Evolutionary conservation across 2,797 vertebrate genomes (phyloP).

Genomic region (Australoheros facetus): DNA sequence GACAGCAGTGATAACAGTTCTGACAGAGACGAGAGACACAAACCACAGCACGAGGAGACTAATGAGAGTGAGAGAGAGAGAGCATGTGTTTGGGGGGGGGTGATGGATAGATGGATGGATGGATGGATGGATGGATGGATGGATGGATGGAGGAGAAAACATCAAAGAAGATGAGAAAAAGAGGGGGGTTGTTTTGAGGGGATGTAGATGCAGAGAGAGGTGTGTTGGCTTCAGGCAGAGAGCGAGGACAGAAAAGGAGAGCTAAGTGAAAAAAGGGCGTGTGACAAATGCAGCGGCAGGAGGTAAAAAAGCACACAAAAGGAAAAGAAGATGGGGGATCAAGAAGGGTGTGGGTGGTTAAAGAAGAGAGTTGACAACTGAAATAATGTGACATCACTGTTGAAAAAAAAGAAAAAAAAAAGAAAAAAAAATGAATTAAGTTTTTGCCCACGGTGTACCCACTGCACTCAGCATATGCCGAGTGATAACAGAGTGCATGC

Average conservation of each 20-base stretch:
- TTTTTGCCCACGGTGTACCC: constrained; percentile 31
- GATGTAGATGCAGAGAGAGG: constrained; percentile 40
- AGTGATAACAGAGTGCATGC: constrained; percentile 36
- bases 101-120: constrained; percentile 64
- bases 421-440: constrained; percentile 14
- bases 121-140: constrained; percentile 65
- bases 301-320: constrained; percentile 56
- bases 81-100: constrained; percentile 21
- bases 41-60: constrained; percentile 74
- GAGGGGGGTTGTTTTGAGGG: constrained; percentile 41
- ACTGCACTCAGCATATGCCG: constrained; percentile 26
- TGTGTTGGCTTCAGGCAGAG: constrained; percentile 43
- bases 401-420: constrained; percentile 14
- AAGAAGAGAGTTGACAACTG: constrained; percentile 46
- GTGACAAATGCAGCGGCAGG: constrained; percentile 53
- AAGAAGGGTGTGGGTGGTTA: constrained; percentile 8
- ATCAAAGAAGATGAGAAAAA: constrained; percentile 53
- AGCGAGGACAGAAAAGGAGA: constrained; percentile 28
- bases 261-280: constrained; percentile 37
- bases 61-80: constrained; percentile 68
- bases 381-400: constrained; percentile 52
- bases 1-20: constrained; percentile 83
- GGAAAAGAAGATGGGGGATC: constrained; percentile 29
- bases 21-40: constrained; percentile 81
- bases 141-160: constrained; percentile 46